Conservation (phyloP, 2,888 invertebrate genomes). For the Amiota mariae region DNA sequence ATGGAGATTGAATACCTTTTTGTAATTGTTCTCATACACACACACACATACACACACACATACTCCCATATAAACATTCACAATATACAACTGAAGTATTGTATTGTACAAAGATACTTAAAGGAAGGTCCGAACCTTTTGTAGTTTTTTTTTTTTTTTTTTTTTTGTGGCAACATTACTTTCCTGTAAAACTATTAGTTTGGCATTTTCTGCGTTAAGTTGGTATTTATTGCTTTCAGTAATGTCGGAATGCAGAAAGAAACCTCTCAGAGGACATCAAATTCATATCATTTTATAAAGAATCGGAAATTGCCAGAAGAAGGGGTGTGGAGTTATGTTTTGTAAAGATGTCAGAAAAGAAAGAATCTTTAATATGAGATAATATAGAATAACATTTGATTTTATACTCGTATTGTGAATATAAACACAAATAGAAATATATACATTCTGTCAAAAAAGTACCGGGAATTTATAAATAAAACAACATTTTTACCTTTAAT, state of each 20-base stretch:
- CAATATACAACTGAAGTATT: too few species aligned
- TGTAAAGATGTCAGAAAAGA: too few species aligned
- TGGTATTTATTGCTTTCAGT: slow-evolving; percentile 72
- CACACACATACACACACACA: not conserved
- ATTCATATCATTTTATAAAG: not conserved
- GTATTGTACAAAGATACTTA: too few species aligned
- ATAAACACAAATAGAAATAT: too few species aligned
- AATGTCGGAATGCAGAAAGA: slow-evolving; percentile 63
- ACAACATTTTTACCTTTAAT: too few species aligned
- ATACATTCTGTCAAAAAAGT: too few species aligned
- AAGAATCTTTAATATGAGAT: too few species aligned
- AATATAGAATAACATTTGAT: too few species aligned
- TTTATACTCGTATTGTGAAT: too few species aligned
- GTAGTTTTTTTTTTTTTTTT: slow-evolving; percentile 34
- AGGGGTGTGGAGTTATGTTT: too few species aligned
- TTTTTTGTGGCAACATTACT: slow-evolving; percentile 37
- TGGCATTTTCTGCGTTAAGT: slow-evolving; percentile 72
- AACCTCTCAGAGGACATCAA: not conserved
- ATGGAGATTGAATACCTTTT: slow-evolving; percentile 21
- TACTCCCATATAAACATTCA: not conserved
- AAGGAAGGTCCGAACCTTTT: slow-evolving; percentile 2
- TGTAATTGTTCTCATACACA: slow-evolving; percentile 25
- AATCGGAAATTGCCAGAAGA: not conserved
- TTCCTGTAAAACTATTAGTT: slow-evolving; percentile 64
- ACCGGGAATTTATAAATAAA: too few species aligned